Base-by-base conservation (phyloP, 1,140 invertebrate species). In the Rhagoletis zephyria region DNA sequence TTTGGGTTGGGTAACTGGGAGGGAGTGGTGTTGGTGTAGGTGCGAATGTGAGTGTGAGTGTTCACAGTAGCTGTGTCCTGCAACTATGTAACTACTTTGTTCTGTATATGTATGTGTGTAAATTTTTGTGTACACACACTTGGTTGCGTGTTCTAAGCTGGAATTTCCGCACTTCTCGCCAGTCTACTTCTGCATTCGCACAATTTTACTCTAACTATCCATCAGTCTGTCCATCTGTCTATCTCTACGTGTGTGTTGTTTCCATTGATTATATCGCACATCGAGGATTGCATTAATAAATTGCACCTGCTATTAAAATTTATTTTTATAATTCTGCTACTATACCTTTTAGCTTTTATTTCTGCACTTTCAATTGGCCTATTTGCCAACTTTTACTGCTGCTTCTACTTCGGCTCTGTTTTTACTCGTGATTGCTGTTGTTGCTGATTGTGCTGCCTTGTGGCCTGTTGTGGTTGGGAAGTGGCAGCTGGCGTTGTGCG, bases 321-420 rank as follows among this genome's bases (percentile, higher is more conserved):
- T 74, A 4, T 56, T 19, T 81, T 0, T 81, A 56, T 81, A 30
- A 56, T 48, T 4, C 12, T 56, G 6, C 14, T 81, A 81, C 74
- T 10, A 16, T 81, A 81, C 74, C 74, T 81, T 81, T 81, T 19
- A 56, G 2, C 48, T 81, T 81, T 19, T 81, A 81, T 81, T 81
- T 19, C 74, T 30, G 74, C 74, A 48, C 48, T 81, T 81, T 56
- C n/a, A 12, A 48, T n/a, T 81, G 74, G 74, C 16, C 74, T 81
- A 81, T 56, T 81, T 81, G 74, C 16, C 56, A 19, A 12, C 16
- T 45, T 14, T 9, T 42, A 14, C 67, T 74, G 7, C 3, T 48
- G 42, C n/a, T 81, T 30, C 6, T 81, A 30, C 30, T 30, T 30
- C 30, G 30, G 30, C 30, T 30, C 30, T 30, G 30, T 30, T 30